Base-by-base conservation (phyloP, 2,888 invertebrate species). In the Sepiola atlantica region DNA sequence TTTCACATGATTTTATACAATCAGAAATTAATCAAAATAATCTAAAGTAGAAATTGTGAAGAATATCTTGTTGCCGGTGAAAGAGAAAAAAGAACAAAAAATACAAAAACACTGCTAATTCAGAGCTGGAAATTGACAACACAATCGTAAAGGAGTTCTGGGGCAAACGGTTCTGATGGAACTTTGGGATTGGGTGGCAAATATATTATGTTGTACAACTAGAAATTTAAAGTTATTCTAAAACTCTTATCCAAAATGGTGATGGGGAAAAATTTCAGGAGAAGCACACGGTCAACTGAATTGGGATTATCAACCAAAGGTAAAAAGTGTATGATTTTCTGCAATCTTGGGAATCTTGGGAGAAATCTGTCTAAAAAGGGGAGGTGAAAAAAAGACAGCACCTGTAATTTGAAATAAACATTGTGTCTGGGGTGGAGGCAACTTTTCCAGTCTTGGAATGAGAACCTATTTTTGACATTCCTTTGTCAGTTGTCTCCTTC, bases 371-470 rank as follows among this genome's bases (percentile, higher is more conserved):
- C 18, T 77, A 77, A 77, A 45, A 77, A n/a, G n/a, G n/a, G 32
- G n/a, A 77, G 77, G 77, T 77, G 77, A 77, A 77, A 77, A 61
- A 77, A 77, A 77, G 16, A 77, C n/a, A 77, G 77, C 45, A 92
- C 92, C 92, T 92, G 92, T 21, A 92, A 16, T 92, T 92, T 54
- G 55, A 1, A 32, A 92, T 28, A 32, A 92, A 92, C n/a, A 92
- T n/a, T 55, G 92, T 55, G n/a, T 92, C 92, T 14, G 92, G 92
- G n/a, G 32, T 45, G n/a, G 55, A 92, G n/a, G 45, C 92, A 55
- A n/a, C 16, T 92, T 92, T 55, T 54, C 92, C 92, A 92, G 92
- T 55, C 92, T 92, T 92, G 54, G 16, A 77, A 77, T 77, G 77
- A 77, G 77, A 28, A 77, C 14, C n/a, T 32, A 77, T 77, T n/a